phyloP scores from a whole-genome alignment of 2,888 invertebrate genomes.

The Hyalella azteca region DNA sequence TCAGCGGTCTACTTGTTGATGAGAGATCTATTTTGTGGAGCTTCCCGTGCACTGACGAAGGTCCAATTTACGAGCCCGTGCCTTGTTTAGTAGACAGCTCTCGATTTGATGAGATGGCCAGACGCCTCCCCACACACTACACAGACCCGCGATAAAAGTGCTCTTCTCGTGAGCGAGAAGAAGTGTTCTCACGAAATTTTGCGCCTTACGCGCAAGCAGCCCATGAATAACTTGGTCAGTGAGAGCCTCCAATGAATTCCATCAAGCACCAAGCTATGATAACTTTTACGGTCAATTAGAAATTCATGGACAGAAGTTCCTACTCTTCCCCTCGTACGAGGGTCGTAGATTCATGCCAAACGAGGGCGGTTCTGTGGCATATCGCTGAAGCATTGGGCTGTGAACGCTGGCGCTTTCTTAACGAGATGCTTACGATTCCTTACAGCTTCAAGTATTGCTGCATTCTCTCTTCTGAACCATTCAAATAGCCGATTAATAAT shows the following conservation, averaged over 20 bases:
- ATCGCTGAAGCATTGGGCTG: too few relatives aligned
- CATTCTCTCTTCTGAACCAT: too few relatives aligned
- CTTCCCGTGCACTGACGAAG: neutral
- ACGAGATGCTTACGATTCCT: too few relatives aligned
- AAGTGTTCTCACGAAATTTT: too few relatives aligned
- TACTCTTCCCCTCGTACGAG: neutral
- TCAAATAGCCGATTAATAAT: too few relatives aligned
- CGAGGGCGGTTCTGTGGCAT: too few relatives aligned
- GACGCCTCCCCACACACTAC: neutral
- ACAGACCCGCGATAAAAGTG: neutral
- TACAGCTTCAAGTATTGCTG: too few relatives aligned
- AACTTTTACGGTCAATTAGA: slow-evolving; percentile 17
- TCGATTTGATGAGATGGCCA: slow-evolving; percentile 35
- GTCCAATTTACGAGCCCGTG: slow-evolving; percentile 8
- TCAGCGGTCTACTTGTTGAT: slow-evolving; percentile 27
- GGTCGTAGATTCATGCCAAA: too few relatives aligned
- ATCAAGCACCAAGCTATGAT: slow-evolving; percentile 4
- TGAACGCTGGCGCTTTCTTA: too few relatives aligned
- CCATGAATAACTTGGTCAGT: slow-evolving; percentile 28
- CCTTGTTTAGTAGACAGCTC: slow-evolving; percentile 35
- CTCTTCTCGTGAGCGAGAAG: neutral
- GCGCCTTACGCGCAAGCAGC: neutral
- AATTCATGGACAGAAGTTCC: neutral
- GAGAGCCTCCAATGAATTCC: neutral
- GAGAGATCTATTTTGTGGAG: slow-evolving; percentile 14